Evolutionary conservation across 2,888 invertebrate genomes (phyloP).

Genomic region (Cantharis rustica): DNA sequence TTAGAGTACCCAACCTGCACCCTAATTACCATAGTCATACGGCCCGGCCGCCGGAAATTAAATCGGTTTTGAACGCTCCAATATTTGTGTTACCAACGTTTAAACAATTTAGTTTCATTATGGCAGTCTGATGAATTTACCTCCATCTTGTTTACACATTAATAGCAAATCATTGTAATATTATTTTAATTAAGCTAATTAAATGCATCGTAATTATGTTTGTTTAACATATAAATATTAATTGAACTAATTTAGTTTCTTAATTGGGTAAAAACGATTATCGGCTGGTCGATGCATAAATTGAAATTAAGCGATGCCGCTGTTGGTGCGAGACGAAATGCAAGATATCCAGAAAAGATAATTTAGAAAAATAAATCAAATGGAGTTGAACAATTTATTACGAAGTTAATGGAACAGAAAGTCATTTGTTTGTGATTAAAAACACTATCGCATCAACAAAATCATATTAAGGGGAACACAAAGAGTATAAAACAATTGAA

Average conservation of each 20-base stretch:
- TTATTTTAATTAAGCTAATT: conserved; percentile 6
- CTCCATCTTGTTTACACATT: conserved; percentile 14
- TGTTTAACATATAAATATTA: background rate
- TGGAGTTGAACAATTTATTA: conserved; percentile 20
- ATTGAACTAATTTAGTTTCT: background rate
- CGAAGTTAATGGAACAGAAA: conserved; percentile 37
- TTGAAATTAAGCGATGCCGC: too few relatives aligned
- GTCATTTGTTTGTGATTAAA: conserved; percentile 47
- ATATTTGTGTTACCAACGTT: conserved; percentile 55
- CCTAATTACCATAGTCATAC: conserved; percentile 59
- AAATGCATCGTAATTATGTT: background rate
- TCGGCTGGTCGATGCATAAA: background rate
- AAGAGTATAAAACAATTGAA: conserved; percentile 48
- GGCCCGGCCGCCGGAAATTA: conserved; percentile 53
- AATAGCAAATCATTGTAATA: conserved; percentile 21
- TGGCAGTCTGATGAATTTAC: conserved; percentile 29
- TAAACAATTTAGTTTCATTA: conserved; percentile 56
- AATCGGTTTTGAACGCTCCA: conserved; percentile 54
- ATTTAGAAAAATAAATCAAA: background rate
- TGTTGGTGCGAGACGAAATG: background rate
- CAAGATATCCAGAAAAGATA: background rate
- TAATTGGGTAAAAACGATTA: background rate
- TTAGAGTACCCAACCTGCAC: conserved; percentile 55
- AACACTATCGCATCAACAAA: conserved; percentile 46
- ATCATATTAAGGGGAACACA: conserved; percentile 45